A percentile compares a stretch with the other conserved stretches of the same genome.
Conservation (phyloP, 2,113 vertebrate genomes). For the Upupa epops region DNA sequence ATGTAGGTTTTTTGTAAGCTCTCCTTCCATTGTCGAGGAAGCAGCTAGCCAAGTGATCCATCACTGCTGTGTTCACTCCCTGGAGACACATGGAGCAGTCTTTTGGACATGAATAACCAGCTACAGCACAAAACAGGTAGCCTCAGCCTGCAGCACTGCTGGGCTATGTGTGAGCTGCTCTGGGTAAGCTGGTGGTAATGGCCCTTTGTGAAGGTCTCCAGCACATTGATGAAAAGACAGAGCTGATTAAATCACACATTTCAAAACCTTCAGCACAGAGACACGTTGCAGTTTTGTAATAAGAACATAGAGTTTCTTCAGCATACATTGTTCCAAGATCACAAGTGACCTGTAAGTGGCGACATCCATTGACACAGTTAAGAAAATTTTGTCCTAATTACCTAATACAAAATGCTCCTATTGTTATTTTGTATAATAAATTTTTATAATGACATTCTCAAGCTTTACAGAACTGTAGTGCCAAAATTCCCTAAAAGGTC, state of each 20-base stretch:
- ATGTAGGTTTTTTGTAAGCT: not conserved
- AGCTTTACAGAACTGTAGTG: conserved; percentile 20
- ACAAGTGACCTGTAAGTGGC: not conserved
- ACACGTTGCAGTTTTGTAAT: not conserved
- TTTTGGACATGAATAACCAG: fast-evolving
- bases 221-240: not conserved
- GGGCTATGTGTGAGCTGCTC: not conserved
- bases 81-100: not conserved
- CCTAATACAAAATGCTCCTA: not conserved
- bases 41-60: not conserved
- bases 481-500: conserved; percentile 47
- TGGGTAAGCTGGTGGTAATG: not conserved
- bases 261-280: not conserved
- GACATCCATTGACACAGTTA: not conserved
- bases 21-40: not conserved
- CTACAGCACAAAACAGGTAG: not conserved
- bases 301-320: not conserved
- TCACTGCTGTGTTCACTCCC: not conserved
- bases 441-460: not conserved
- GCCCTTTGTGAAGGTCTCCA: not conserved
- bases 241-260: not conserved
- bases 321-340: not conserved
- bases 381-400: not conserved
- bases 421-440: not conserved
- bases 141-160: not conserved